phyloP scores from a whole-genome alignment of 2,113 vertebrate genomes.

The Ptychochromis oligacanthus region DNA sequence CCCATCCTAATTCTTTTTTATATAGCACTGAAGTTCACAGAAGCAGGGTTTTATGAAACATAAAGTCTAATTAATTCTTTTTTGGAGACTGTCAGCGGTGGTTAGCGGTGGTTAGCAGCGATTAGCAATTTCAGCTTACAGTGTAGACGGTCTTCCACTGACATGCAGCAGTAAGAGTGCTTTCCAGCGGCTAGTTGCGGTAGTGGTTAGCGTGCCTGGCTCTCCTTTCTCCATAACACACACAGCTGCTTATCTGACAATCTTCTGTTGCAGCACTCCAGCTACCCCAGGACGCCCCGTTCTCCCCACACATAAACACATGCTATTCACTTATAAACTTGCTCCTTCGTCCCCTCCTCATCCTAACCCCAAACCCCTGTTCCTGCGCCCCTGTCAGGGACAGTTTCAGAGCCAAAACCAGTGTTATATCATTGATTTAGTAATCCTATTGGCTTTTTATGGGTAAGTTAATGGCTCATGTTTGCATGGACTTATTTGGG shows the following conservation, averaged over 20 bases:
- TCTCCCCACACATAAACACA: slow-evolving; percentile 56
- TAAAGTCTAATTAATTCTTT: slow-evolving; percentile 32
- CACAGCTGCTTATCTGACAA: slow-evolving; percentile 75
- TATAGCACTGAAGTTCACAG: slow-evolving; percentile 17
- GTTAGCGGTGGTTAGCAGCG: slow-evolving; percentile 26
- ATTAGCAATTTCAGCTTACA: slow-evolving; percentile 45
- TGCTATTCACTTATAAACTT: slow-evolving; percentile 44
- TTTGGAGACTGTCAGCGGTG: slow-evolving; percentile 19
- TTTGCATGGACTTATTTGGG: slow-evolving; percentile 19
- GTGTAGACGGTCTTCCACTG: slow-evolving; percentile 37
- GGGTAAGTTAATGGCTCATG: slow-evolving; percentile 13
- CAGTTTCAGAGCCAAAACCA: slow-evolving; percentile 21
- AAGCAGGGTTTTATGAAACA: slow-evolving; percentile 32
- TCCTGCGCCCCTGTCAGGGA: slow-evolving; percentile 6
- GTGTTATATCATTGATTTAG: slow-evolving; percentile 52
- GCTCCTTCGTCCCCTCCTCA: slow-evolving; percentile 14
- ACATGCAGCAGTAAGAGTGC: slow-evolving; percentile 52
- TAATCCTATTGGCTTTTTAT: slow-evolving; percentile 44
- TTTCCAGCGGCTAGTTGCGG: slow-evolving; percentile 59
- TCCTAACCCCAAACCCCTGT: not conserved
- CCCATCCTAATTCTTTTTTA: not conserved
- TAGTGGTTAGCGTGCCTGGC: slow-evolving; percentile 65
- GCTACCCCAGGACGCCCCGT: slow-evolving; percentile 72
- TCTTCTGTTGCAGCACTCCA: slow-evolving; percentile 72
- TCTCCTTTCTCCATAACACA: slow-evolving; percentile 53